Evolutionary conservation across 2,797 vertebrate species (phyloP).

Genomic region (Tapera naevia): DNA sequence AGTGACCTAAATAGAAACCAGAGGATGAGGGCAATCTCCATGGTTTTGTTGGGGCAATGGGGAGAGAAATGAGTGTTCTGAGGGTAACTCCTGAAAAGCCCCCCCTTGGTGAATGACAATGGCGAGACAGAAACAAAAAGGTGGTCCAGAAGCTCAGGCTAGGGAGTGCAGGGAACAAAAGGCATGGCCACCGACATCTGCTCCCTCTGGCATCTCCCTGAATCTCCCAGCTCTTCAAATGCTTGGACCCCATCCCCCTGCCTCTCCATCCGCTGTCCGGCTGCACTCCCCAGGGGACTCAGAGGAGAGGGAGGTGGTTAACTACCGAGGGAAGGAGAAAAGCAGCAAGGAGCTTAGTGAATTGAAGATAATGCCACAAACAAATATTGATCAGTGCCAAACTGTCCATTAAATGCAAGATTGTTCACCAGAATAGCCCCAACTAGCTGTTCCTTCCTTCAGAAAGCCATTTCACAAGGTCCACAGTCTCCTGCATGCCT

Average conservation of each 20-base stretch:
- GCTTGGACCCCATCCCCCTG: slow-evolving; percentile 36
- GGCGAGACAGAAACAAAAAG: slow-evolving; percentile 74
- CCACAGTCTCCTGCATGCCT: neutral
- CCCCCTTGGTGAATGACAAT: slow-evolving; percentile 86
- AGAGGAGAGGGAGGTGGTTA: slow-evolving; percentile 8
- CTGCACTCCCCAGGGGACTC: neutral
- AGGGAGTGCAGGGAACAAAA: slow-evolving; percentile 77
- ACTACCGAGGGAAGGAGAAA: neutral
- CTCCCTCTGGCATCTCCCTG: slow-evolving; percentile 71
- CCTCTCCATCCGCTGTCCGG: neutral
- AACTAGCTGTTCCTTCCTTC: neutral
- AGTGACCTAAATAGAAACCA: slow-evolving; percentile 54
- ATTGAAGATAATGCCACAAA: slow-evolving; percentile 12
- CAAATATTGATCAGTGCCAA: slow-evolving; percentile 10
- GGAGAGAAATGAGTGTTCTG: neutral
- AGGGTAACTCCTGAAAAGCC: slow-evolving; percentile 25
- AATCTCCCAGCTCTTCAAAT: slow-evolving; percentile 77
- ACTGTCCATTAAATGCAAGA: neutral
- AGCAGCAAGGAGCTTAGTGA: neutral
- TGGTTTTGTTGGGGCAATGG: neutral
- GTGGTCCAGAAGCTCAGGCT: slow-evolving; percentile 73
- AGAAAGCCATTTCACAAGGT: neutral
- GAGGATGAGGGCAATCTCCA: neutral
- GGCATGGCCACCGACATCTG: slow-evolving; percentile 81
- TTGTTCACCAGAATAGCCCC: neutral